phyloP scores from a whole-genome alignment of 2,797 vertebrate genomes.

The Phataginus tricuspis region DNA sequence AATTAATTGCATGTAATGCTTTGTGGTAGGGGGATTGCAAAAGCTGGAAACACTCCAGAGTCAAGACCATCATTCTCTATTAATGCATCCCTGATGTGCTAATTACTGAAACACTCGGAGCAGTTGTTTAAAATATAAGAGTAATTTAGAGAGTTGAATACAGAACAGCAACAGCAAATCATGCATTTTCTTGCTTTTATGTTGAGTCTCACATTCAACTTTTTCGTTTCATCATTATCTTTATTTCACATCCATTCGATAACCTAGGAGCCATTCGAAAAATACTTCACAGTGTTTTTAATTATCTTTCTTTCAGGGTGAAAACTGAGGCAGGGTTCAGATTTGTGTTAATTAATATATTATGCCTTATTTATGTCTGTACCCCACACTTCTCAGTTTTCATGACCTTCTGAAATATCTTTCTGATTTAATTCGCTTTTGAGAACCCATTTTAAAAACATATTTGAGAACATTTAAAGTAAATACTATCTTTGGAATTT shows the following conservation, averaged over 20 bases:
- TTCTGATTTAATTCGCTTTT: constrained; percentile 57
- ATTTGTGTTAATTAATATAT: constrained; percentile 65
- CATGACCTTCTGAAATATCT: constrained; percentile 51
- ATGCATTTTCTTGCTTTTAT: constrained; percentile 55
- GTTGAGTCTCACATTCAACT: constrained; percentile 34
- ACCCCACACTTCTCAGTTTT: constrained; percentile 27
- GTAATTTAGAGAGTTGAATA: constrained; percentile 75
- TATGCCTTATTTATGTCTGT: constrained; percentile 41
- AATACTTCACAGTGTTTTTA: constrained; percentile 55
- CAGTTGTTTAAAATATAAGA: constrained; percentile 64
- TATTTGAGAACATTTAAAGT: constrained; percentile 17
- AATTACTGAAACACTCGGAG: constrained; percentile 66
- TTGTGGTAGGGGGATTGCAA: constrained; percentile 24
- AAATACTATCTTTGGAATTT: constrained; percentile 33
- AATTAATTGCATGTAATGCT: constrained; percentile 13
- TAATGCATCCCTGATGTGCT: constrained; percentile 61
- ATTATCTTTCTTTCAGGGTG: constrained; percentile 64
- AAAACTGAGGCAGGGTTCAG: constrained; percentile 59
- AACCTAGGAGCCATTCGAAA: constrained; percentile 29
- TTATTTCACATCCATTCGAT: constrained; percentile 36
- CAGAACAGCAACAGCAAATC: constrained; percentile 46
- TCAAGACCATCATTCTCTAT: constrained; percentile 50
- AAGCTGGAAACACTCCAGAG: constrained; percentile 29
- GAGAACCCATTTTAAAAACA: constrained; percentile 38
- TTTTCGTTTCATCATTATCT: constrained; percentile 31